Evolutionary conservation across 2,888 invertebrate genomes (phyloP).

Genomic region (Drosophila buzzatii): DNA sequence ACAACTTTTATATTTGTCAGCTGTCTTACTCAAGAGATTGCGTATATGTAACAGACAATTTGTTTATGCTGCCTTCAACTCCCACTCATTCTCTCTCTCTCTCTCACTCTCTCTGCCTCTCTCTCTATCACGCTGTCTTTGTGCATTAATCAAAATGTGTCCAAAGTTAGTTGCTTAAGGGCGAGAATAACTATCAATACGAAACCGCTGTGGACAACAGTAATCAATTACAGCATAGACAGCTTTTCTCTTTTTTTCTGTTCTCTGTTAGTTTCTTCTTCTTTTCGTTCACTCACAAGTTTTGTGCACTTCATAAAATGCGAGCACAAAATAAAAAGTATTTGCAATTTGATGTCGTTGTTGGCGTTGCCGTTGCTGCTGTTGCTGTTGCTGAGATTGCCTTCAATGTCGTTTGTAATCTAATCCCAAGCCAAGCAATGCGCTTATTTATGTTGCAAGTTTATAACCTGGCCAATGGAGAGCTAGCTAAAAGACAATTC

Average conservation of each 20-base stretch:
- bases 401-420: slow-evolving; percentile 21
- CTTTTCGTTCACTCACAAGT: slow-evolving; percentile 12
- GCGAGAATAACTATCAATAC: slow-evolving; percentile 30
- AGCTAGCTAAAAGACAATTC: slow-evolving; percentile 18
- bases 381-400: slow-evolving; percentile 32
- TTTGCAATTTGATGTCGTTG: slow-evolving; percentile 36
- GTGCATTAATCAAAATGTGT: slow-evolving; percentile 57
- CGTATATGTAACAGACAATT: slow-evolving; percentile 28
- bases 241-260: not conserved
- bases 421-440: slow-evolving; percentile 36
- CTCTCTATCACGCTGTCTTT: not conserved
- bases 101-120: not conserved
- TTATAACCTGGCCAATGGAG: slow-evolving; percentile 43
- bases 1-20: not conserved
- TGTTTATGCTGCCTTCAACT: slow-evolving; percentile 11
- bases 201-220: slow-evolving; percentile 20
- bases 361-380: not conserved
- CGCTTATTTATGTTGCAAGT: slow-evolving; percentile 46
- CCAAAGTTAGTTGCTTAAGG: slow-evolving; percentile 26
- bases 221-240: slow-evolving; percentile 52
- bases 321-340: slow-evolving; percentile 52
- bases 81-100: not conserved
- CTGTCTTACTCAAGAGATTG: slow-evolving; percentile 14
- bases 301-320: slow-evolving; percentile 44
- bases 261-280: not conserved